A percentile compares a stretch with the other conserved stretches of the same genome.
Conservation (phyloP, 2,888 invertebrate species). For the Diachrysia chrysitis region DNA sequence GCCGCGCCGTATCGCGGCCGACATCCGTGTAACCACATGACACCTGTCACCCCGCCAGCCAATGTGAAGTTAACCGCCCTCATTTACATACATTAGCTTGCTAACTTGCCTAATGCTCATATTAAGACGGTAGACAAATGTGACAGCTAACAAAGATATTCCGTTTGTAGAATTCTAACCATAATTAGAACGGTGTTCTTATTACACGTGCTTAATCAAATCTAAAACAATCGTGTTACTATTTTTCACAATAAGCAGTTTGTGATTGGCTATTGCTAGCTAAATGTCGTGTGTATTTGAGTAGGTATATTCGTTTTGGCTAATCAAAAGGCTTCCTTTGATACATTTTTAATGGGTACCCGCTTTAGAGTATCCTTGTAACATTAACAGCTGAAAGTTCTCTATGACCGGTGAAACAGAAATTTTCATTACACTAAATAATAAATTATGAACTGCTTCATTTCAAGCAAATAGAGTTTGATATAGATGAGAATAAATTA, state of each 20-base stretch:
- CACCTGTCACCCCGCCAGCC: conserved; percentile 51
- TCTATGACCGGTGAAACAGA: conserved; percentile 46
- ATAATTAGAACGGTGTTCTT: not conserved
- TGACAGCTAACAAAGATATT: conserved; percentile 12
- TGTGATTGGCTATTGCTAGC: not conserved
- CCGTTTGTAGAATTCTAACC: conserved; percentile 9
- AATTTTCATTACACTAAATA: conserved; percentile 58
- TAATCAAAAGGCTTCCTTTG: conserved; percentile 28
- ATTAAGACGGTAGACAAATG: conserved; percentile 21
- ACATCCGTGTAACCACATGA: conserved; percentile 46
- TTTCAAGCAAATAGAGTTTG: conserved; percentile 48
- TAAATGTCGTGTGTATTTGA: conserved; percentile 11
- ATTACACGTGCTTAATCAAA: not conserved
- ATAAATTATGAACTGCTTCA: conserved; percentile 57
- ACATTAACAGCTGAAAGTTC: conserved; percentile 59
- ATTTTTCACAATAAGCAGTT: not conserved
- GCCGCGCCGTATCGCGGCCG: conserved; percentile 37
- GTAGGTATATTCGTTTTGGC: conserved; percentile 8
- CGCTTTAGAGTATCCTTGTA: conserved; percentile 46
- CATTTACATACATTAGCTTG: conserved; percentile 52
- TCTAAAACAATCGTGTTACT: not conserved
- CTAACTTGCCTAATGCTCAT: conserved; percentile 21
- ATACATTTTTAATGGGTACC: conserved; percentile 56
- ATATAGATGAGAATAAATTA: conserved; percentile 30
- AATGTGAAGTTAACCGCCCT: conserved; percentile 44